Base-by-base conservation (phyloP, 2,888 invertebrate genomes). In the Arge pagana region DNA sequence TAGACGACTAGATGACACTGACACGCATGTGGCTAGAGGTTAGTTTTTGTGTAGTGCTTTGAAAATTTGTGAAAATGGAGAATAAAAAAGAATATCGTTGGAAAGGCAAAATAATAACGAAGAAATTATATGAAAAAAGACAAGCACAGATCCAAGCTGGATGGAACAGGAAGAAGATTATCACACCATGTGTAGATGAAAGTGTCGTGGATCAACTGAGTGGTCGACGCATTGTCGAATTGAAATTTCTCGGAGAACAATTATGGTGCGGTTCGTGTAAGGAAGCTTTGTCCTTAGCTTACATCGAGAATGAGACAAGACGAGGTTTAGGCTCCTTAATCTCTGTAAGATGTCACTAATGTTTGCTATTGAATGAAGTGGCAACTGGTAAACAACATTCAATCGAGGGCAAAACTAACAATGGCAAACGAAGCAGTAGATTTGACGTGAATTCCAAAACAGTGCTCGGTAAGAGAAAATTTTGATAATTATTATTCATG, bases 251-350 rank as follows among this genome's bases (percentile, higher is more conserved):
- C 5, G 42, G 42, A 1, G 48, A 55, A 41, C 55, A 57, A 26
- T 48, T 59, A 59, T 45, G 53, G 11, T 57, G 57, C 43, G 21
- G 19, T 7, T 21, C 55, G n/a, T 59, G 57, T 48, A 16, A 35
- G 10, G 41, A 48, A n/a, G 37, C 43, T 13, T 23, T 59, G 15
- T 48, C 21, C 3, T 48, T 59, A 7, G 33, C 50, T 36, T 52
- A 57, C 11, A 55, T 52, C 28, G 42, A 41, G 10, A 18, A 41
- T 11, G 57, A 57, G 55, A 50, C 53, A 48, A 37, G n/a, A 39
- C 48, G 39, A 37, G n/a, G 31, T 33, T 5, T 30, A 5, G 11
- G 11, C 11, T 30, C 30, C 10, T n/a, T 30, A 10, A 3, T 30
- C 10, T n/a, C 10, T n/a, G 30, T 30, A n/a, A 30, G 11, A 5